Conservation (phyloP, 2,888 invertebrate genomes). For the Eurytoma adleriae region DNA sequence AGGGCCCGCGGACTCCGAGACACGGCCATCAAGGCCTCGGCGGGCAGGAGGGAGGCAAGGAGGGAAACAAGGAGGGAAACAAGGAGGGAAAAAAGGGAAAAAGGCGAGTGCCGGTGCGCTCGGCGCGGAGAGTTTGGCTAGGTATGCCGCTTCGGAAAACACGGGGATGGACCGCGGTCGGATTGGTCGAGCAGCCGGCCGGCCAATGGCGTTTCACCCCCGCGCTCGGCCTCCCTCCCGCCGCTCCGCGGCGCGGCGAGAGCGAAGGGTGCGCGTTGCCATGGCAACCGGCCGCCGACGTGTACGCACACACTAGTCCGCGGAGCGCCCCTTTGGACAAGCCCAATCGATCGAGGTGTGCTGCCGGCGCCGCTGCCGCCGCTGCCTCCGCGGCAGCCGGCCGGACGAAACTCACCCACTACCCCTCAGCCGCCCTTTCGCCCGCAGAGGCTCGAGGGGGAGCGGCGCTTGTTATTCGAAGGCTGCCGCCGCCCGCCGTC, state of each 20-base stretch:
- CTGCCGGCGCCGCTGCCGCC: slow-evolving; percentile 67
- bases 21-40: background rate
- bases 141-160: background rate
- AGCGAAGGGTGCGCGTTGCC: slow-evolving; percentile 66
- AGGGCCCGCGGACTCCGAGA: background rate
- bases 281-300: slow-evolving; percentile 69
- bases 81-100: background rate
- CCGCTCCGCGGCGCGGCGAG: background rate
- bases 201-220: slow-evolving; percentile 76
- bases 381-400: slow-evolving; percentile 64
- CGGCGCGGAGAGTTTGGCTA: slow-evolving; percentile 13
- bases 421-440: slow-evolving; percentile 58
- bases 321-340: slow-evolving; percentile 73
- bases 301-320: slow-evolving; percentile 63
- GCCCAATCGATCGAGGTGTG: slow-evolving; percentile 76
- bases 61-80: background rate
- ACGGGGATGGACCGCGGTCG: slow-evolving; percentile 64
- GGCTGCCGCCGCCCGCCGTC: slow-evolving; percentile 29
- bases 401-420: slow-evolving; percentile 75
- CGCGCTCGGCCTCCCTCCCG: slow-evolving; percentile 60
- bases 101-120: background rate
- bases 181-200: slow-evolving; percentile 65
- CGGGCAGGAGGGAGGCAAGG: background rate
- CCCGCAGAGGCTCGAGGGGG: slow-evolving; percentile 19
- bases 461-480: slow-evolving; percentile 72